Evolutionary conservation across 37 sponge, comb jelly and placozoan species (phyloP).

Genomic region (Spongia lamella): DNA sequence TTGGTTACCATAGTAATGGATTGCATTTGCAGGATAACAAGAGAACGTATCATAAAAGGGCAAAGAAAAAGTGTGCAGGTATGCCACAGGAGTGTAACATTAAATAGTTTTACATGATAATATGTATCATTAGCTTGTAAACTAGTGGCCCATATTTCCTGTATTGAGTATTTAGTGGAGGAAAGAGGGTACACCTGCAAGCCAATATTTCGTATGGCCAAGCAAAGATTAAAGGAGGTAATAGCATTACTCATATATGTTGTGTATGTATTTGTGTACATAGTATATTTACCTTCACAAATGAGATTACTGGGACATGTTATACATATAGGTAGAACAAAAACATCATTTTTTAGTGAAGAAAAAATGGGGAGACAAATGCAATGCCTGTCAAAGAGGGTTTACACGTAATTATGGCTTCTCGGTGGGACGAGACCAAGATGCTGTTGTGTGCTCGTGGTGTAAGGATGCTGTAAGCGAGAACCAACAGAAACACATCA

Average conservation of each 20-base stretch:
- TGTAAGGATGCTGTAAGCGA: conserved; percentile 62
- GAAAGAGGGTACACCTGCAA: conserved; percentile 55
- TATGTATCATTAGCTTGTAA: neutral
- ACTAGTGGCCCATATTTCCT: neutral
- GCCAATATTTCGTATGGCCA: conserved; percentile 70
- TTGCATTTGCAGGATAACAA: conserved; percentile 26
- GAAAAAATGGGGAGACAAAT: no score
- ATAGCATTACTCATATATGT: no score
- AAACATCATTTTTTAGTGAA: no score
- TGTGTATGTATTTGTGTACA: no score
- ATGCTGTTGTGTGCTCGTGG: conserved; percentile 72
- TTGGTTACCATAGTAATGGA: no score
- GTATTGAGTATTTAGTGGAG: conserved; percentile 51
- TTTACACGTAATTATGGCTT: no score
- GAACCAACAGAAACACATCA: no score
- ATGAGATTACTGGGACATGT: no score
- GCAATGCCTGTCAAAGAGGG: no score
- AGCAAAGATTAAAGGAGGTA: conserved; percentile 67
- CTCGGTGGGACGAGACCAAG: conserved; percentile 29
- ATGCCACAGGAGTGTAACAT: neutral
- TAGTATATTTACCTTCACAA: no score
- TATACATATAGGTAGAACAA: no score
- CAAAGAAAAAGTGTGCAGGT: conserved; percentile 16
- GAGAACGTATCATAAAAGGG: conserved; percentile 21
- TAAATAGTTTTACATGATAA: conserved; percentile 4